Evolutionary conservation across 2,113 vertebrate species (phyloP).

Genomic region (Microcebus lehilahytsara): DNA sequence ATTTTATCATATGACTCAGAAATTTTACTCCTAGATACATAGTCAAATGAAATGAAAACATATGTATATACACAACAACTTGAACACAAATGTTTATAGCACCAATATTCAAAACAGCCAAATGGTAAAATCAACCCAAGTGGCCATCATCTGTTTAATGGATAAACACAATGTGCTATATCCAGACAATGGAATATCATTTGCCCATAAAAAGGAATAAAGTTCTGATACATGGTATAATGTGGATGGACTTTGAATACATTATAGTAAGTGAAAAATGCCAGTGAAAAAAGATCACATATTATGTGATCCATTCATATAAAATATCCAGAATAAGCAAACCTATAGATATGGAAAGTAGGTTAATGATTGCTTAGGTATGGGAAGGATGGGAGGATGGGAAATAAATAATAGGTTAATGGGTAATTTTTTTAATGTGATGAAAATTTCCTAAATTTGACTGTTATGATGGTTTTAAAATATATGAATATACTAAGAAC

Average conservation of each 20-base stretch:
- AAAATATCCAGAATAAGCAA: background rate
- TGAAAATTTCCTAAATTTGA: background rate
- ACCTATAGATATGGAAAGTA: background rate
- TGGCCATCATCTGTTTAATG: background rate
- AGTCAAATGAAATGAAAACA: background rate
- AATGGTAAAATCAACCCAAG: background rate
- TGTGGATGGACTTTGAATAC: background rate
- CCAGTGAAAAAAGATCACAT: background rate
- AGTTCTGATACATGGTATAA: background rate
- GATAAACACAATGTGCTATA: background rate
- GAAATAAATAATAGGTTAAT: background rate
- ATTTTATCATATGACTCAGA: background rate
- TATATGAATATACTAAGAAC: background rate
- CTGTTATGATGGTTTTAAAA: background rate
- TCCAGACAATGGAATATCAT: too few relatives aligned
- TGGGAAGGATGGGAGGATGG: background rate
- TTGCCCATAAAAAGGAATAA: background rate
- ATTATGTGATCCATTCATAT: background rate
- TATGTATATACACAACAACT: background rate
- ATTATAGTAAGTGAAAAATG: background rate
- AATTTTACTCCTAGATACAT: background rate
- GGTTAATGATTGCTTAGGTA: background rate
- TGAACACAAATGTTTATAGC: background rate
- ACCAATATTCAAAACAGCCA: background rate
- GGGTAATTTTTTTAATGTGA: background rate